A percentile compares a stretch with the other conserved stretches of the same genome.
phyloP scores from a whole-genome alignment of 2,888 invertebrate species.

The Drosophila histrio region DNA sequence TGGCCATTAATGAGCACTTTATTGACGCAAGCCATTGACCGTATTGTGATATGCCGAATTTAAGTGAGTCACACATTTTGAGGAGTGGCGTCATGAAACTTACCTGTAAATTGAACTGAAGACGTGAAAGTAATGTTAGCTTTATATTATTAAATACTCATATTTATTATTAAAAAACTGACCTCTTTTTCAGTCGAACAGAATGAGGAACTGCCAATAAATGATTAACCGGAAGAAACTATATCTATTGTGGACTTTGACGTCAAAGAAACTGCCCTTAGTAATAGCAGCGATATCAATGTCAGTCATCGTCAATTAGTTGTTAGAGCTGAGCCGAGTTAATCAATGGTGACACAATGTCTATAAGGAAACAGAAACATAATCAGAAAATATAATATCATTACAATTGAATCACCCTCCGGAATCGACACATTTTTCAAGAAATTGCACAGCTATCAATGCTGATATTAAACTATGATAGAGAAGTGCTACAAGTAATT shows the following conservation, averaged over 20 bases:
- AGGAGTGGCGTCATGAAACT: not conserved
- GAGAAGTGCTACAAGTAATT: conserved; percentile 54
- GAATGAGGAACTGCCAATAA: conserved; percentile 2
- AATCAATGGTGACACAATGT: conserved; percentile 70
- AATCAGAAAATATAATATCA: conserved; percentile 53
- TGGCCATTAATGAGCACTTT: conserved; percentile 56
- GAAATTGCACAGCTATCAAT: conserved; percentile 44
- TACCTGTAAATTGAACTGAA: not conserved
- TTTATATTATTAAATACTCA: not conserved
- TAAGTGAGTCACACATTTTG: conserved; percentile 23
- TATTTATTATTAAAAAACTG: conserved; percentile 38
- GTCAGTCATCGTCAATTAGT: conserved; percentile 13
- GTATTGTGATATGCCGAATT: conserved; percentile 47
- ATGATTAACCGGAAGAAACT: conserved; percentile 44
- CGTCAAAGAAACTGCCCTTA: conserved; percentile 47
- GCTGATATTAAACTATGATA: conserved; percentile 35
- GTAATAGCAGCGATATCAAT: conserved; percentile 36
- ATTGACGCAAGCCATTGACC: conserved; percentile 70
- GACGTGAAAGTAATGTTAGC: not conserved
- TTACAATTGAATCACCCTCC: conserved; percentile 67
- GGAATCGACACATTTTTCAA: conserved; percentile 31
- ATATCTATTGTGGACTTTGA: conserved; percentile 35
- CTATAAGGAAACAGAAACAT: conserved; percentile 63
- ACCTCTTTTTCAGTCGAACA: conserved; percentile 20
- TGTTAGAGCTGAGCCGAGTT: conserved; percentile 13